Evolutionary conservation across 2,113 vertebrate genomes (phyloP), one percentile per base, ranked within the genome.

Genomic region (Sceloporus tristichus): DNA sequence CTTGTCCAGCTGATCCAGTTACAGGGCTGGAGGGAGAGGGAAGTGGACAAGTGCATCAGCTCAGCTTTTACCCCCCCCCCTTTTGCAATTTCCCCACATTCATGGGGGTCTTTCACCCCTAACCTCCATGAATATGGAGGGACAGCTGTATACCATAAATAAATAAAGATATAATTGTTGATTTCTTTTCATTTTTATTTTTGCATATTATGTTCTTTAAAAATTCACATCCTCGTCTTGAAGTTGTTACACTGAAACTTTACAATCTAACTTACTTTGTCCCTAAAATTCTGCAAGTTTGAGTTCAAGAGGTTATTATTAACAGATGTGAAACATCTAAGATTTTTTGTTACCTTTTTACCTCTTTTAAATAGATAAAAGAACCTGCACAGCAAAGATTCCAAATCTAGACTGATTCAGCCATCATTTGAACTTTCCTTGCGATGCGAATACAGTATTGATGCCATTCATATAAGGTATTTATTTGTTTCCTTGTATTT

Each of bases 381-480:
- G 0, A 74, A 77, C 27, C 85, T 88, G 77, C 90, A 23, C 83
- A 0, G 25, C 77, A 91, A 93, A 91, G 92, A 87, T 88, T 75
- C 82, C 87, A 84, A 83, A 88, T 48, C 34, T 53, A 71, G 77
- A 90, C 74, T 81, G 75, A 29, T 13, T 84, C 81, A 65, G 34
- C 48, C 81, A 77, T 87, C 82, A 40, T 81, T 94, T 85, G 84
- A 91, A 79, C 74, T 88, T 90, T 54, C 82, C 27, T 79, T 73
- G 56, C 91, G 91, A 88, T 86, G 53, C 86, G 84, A 86, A 84
- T 88, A 56, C 66, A 86, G 68, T 3, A 0, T 91, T 91, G 89
- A 90, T 91, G 89, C 85, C 84, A 59, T 21, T 91, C 91, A 59
- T 93, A 93, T 94, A 95, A 97, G 94, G 95, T 97, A 96, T 90